A percentile compares a stretch with the other conserved stretches of the same genome.
Conservation (phyloP, 2,888 invertebrate species). For the Bimastos eiseni region DNA sequence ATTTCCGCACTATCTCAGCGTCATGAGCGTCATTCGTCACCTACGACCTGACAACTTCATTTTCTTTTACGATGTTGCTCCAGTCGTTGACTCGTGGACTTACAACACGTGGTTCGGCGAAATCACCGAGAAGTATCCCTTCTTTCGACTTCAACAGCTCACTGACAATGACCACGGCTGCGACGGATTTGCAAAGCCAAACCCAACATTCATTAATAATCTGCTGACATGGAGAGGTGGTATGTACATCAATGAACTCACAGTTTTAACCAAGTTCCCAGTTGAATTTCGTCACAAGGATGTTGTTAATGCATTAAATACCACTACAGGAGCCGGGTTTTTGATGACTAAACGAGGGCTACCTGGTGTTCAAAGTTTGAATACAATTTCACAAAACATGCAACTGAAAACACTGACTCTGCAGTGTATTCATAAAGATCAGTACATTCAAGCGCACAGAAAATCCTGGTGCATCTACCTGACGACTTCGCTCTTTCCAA, state of each 20-base stretch:
- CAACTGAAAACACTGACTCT: constrained; percentile 1
- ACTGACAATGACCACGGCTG: constrained; percentile 35
- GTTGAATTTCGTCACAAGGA: constrained; percentile 27
- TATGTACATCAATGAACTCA: constrained; percentile 49
- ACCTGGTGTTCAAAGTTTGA: constrained; percentile 15
- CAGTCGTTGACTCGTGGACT: constrained; percentile 47
- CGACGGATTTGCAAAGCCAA: constrained; percentile 29
- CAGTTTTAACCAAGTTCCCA: constrained; percentile 42
- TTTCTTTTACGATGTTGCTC: constrained; percentile 48
- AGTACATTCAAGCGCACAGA: constrained; percentile 24
- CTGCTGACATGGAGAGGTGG: constrained; percentile 49
- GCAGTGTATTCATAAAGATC: constrained; percentile 13
- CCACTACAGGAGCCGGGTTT: constrained; percentile 32
- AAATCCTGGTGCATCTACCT: constrained; percentile 36
- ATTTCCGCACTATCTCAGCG: constrained; percentile 54
- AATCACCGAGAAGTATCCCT: constrained; percentile 39
- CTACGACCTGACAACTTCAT: constrained; percentile 54
- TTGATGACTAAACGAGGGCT: constrained; percentile 37
- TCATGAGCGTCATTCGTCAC: constrained; percentile 52
- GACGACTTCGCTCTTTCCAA: constrained; percentile 44
- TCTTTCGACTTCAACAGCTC: constrained; percentile 38
- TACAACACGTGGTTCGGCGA: constrained; percentile 48
- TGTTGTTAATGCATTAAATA: constrained; percentile 39
- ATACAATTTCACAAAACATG: neutral
- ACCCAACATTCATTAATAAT: constrained; percentile 42